Percentiles rank a stretch among this genome's conserved stretches.
phyloP scores from a whole-genome alignment of 2,113 vertebrate genomes.

The Chauna torquata region DNA sequence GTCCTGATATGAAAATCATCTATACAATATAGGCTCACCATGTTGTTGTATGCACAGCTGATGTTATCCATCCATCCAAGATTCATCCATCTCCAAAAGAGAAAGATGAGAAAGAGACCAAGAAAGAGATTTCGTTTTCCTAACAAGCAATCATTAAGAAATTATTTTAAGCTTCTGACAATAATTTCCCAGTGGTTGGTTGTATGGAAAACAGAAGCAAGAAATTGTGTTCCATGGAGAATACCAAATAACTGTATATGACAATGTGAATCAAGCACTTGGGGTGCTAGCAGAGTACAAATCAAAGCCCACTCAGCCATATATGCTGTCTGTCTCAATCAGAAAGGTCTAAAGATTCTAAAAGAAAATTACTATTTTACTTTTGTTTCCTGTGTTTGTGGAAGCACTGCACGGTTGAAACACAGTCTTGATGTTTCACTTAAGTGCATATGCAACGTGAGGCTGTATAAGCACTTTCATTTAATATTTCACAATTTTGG shows the following conservation, averaged over 20 bases:
- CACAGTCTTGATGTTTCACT: background rate
- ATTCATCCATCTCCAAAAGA: background rate
- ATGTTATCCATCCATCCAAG: background rate
- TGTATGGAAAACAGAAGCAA: background rate
- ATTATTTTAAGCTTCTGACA: conserved; percentile 38
- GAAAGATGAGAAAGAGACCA: background rate
- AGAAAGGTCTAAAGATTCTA: conserved; percentile 11
- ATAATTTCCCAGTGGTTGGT: conserved; percentile 47
- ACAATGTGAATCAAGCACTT: conserved; percentile 35
- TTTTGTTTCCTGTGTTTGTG: conserved; percentile 3
- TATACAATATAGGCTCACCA: background rate
- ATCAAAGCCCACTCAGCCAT: conserved; percentile 43
- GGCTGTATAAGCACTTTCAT: background rate
- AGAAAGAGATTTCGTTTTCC: conserved; percentile 17
- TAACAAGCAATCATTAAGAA: conserved; percentile 41
- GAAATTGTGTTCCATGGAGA: conserved; percentile 8
- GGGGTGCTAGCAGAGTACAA: background rate
- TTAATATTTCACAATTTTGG: background rate
- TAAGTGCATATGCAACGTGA: background rate
- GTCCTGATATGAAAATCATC: background rate
- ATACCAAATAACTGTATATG: conserved; percentile 43
- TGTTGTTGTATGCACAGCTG: background rate
- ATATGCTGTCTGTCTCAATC: conserved; percentile 42
- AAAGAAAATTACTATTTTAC: background rate
- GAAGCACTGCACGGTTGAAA: background rate